phyloP scores from a whole-genome alignment of 2,797 vertebrate species.

The Sebastes steindachneri region DNA sequence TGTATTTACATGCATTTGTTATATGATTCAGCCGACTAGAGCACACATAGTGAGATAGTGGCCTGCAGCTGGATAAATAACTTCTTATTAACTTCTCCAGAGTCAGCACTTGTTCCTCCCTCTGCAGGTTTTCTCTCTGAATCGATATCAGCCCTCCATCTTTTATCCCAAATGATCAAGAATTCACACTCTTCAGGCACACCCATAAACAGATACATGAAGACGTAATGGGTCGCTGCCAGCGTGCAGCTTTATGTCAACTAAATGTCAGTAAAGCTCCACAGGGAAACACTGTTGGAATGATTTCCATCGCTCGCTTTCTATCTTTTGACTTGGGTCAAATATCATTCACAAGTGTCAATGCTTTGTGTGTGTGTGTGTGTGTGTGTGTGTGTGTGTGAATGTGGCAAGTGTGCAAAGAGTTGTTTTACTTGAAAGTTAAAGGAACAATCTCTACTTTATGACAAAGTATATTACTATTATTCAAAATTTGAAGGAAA shows the following conservation, averaged over 20 bases:
- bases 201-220: background rate
- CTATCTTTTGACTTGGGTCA: background rate
- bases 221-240: background rate
- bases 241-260: background rate
- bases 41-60: background rate
- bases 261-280: background rate
- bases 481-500: background rate
- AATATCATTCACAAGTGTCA: background rate
- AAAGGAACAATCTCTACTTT: background rate
- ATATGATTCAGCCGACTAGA: background rate
- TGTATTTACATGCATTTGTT: background rate
- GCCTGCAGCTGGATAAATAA: slow-evolving; percentile 1
- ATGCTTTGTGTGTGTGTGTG: background rate
- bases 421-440: background rate
- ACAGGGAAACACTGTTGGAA: background rate
- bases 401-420: background rate
- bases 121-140: background rate
- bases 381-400: too few species aligned
- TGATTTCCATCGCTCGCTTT: background rate
- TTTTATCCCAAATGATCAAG: background rate
- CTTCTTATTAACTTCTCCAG: background rate
- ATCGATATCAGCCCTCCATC: background rate
- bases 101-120: background rate
- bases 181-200: background rate
- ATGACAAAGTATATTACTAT: background rate